Conservation (phyloP, 2,888 invertebrate genomes). For the Melanchra persicariae region DNA sequence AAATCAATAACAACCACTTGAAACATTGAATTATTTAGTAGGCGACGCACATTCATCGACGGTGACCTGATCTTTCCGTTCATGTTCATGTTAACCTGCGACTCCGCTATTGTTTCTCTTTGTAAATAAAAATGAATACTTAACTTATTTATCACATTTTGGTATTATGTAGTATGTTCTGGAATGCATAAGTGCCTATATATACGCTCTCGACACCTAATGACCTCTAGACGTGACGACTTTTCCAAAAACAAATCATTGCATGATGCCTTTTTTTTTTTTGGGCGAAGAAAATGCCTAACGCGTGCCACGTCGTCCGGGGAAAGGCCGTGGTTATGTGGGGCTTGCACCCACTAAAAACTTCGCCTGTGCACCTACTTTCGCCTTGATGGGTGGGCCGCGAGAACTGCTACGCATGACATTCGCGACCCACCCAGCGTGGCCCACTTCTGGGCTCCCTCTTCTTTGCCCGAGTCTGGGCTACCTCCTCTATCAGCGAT, state of each 20-base stretch:
- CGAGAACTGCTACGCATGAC: too few species aligned
- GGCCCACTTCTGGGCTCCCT: too few species aligned
- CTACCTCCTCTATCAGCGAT: too few species aligned
- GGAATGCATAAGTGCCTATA: neutral
- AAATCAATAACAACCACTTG: conserved; percentile 80
- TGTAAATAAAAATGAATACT: conserved; percentile 19
- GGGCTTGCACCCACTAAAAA: too few species aligned
- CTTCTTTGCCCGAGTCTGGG: too few species aligned
- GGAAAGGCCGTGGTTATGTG: too few species aligned
- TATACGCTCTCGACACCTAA: neutral
- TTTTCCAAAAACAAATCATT: neutral
- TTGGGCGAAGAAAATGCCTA: too few species aligned
- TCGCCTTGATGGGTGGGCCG: too few species aligned
- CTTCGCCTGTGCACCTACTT: too few species aligned
- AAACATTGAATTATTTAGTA: conserved; percentile 74
- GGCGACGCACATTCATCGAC: conserved; percentile 75
- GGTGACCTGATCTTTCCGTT: conserved; percentile 66
- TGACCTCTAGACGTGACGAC: neutral
- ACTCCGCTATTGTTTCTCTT: conserved; percentile 36
- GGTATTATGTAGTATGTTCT: conserved; percentile 4
- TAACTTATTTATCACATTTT: conserved; percentile 6
- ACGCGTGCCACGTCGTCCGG: too few species aligned
- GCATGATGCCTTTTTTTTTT: neutral
- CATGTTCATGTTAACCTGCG: conserved; percentile 48
- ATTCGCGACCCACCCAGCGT: too few species aligned